A percentile compares a stretch with the other conserved stretches of the same genome.
Conservation (phyloP, 2,113 vertebrate species). For the Strix aluco region DNA sequence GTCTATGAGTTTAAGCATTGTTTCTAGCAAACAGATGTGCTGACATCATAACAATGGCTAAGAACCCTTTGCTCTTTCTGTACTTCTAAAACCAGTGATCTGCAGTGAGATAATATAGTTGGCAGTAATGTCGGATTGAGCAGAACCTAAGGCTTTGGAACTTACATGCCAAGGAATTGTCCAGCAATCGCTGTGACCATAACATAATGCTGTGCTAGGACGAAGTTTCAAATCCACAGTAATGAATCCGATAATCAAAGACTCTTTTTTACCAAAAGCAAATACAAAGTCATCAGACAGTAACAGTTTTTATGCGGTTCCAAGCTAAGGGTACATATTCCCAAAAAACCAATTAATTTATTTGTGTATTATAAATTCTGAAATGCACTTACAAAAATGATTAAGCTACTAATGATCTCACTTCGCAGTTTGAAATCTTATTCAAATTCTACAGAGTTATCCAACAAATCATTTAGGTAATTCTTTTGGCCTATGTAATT, state of each 20-base stretch:
- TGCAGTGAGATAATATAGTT: neutral
- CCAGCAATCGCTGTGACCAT: neutral
- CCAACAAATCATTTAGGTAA: neutral
- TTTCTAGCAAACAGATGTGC: neutral
- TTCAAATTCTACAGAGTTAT: neutral
- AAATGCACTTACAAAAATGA: neutral
- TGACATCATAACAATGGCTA: too few relatives aligned
- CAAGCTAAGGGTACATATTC: neutral
- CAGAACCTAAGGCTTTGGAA: neutral
- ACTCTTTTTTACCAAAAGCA: neutral
- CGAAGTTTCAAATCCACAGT: neutral
- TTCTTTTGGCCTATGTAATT: constrained; percentile 12
- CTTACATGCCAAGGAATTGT: fast-evolving
- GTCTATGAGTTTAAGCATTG: neutral
- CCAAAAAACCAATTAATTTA: neutral
- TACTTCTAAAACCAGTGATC: neutral
- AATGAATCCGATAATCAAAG: neutral
- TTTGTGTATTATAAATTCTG: neutral
- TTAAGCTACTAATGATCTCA: neutral
- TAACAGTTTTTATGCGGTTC: neutral
- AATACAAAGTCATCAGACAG: neutral
- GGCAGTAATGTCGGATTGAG: neutral
- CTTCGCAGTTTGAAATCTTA: neutral
- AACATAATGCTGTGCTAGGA: neutral
- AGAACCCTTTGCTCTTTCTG: neutral